Base-by-base conservation (phyloP, 92 coral and sea anemone species). In the Epizoanthus stellaris region DNA sequence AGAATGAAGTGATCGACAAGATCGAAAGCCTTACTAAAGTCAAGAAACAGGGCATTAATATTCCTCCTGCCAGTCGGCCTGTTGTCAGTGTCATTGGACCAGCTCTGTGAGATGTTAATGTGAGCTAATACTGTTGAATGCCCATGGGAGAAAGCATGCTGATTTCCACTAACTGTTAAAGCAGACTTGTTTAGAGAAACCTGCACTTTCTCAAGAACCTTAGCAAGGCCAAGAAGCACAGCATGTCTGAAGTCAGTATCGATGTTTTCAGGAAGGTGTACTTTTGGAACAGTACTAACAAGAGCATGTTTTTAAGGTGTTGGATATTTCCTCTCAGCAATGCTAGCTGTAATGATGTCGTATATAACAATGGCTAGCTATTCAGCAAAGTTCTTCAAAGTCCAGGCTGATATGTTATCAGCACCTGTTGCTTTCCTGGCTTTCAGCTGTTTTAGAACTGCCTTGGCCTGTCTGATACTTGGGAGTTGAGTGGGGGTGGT, bases 211-310 rank as follows among this genome's bases (percentile, higher is more conserved):
- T 82, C 87, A 21, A 70, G 12, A 36, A 82, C 76, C 42, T 82
- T 82, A 34, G 87, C 87, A 68, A 70, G 15, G 39, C 70, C 49
- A 36, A 77, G 80, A 10, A 82, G 76, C 4, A 70, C 80, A 17
- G 87, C n/a, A n/a, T 82, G 87, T 49, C 79, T 65, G 65, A 47
- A 82, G 19, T 82, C 87, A 82, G 68, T 70, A 11, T 70, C 70
- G 10, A 82, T 82, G 21, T 82, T 76, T 9, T 40, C 59, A 16
- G 86, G 77, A 21, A 19, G n/a, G 11, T 52, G 60, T 5, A 82
- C 86, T 68, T 82, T 23, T 47, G 64, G 38, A 42, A 82, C 75
- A 39, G 86, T 76, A 54, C 56, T 81, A 15, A 81, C 66, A 64
- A 82, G 39, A 42, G 77, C 79, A 69, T 82, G 77, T 69, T 82